A percentile compares a stretch with the other conserved stretches of the same genome.
These are phyloP conservation scores for Sylvietta virens DNA, from an alignment of 2,113 vertebrate genomes.

Conservation along the genomic window DNA sequence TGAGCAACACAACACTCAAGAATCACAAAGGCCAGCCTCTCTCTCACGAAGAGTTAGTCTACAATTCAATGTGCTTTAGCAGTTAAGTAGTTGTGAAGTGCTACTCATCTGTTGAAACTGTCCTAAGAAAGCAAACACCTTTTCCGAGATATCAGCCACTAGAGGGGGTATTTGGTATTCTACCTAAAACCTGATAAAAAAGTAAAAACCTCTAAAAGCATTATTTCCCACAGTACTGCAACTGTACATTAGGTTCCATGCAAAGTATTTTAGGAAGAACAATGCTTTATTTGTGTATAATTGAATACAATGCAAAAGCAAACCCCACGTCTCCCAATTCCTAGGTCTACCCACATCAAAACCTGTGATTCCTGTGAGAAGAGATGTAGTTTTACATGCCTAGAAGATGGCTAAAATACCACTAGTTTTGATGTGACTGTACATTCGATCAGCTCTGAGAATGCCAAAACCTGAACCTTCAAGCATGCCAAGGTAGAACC, in stretches of 20 bases:
- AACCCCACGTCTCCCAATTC: accelerated
- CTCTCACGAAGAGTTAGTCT: neutral
- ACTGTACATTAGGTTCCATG: neutral
- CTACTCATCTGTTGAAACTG: neutral
- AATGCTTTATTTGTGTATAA: neutral
- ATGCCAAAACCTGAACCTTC: neutral
- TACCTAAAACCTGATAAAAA: neutral
- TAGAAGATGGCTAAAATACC: neutral
- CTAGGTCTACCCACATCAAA: neutral
- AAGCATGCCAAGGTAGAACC: neutral
- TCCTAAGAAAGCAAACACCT: neutral
- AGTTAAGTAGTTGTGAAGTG: neutral
- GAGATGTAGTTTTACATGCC: neutral
- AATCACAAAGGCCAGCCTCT: neutral
- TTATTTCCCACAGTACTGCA: neutral
- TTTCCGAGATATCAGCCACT: neutral
- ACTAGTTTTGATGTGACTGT: neutral
- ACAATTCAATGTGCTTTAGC: neutral
- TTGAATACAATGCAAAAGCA: neutral
- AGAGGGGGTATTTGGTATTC: neutral
- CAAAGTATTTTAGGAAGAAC: neutral
- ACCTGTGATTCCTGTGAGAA: neutral
- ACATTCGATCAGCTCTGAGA: neutral
- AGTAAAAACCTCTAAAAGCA: neutral
- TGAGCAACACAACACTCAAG: neutral